A percentile compares a stretch with the other conserved stretches of the same genome.
Conservation (phyloP, 2,888 invertebrate genomes). For the Gastracanthus pulcherrimus region DNA sequence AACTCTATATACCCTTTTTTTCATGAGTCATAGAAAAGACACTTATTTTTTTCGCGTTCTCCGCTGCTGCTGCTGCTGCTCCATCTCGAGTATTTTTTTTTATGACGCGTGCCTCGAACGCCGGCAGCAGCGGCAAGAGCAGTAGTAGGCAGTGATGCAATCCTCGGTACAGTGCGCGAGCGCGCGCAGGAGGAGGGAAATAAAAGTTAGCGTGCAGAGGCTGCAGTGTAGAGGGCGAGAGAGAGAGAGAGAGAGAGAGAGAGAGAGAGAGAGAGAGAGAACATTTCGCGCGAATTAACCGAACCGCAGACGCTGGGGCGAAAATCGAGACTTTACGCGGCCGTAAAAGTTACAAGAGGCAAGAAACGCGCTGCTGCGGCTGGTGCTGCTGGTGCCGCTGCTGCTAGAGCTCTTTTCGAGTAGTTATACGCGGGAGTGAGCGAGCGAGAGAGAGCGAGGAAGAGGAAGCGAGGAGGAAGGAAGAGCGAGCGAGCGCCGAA, state of each 20-base stretch:
- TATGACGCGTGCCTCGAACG: background rate
- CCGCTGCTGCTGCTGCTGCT: background rate
- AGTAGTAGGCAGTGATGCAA: background rate
- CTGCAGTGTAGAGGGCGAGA: too few relatives aligned
- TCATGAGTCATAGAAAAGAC: slow-evolving; percentile 25
- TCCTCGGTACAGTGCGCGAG: background rate
- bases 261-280: slow-evolving; percentile 45
- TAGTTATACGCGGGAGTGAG: slow-evolving; percentile 60
- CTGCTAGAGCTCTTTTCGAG: slow-evolving; percentile 63
- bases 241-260: slow-evolving; percentile 47
- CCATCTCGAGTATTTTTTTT: slow-evolving; percentile 17
- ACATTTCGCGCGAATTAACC: slow-evolving; percentile 60
- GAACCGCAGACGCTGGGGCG: slow-evolving; percentile 60
- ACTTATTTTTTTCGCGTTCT: slow-evolving; percentile 10
- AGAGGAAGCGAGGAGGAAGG: background rate
- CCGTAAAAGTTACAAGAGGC: slow-evolving; percentile 72
- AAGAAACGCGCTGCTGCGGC: slow-evolving; percentile 64
- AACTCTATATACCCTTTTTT: background rate
- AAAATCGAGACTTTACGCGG: slow-evolving; percentile 70
- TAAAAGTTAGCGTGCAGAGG: slow-evolving; percentile 26
- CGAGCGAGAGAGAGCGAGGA: slow-evolving; percentile 11
- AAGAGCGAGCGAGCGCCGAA: slow-evolving; percentile 51
- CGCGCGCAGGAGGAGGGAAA: slow-evolving; percentile 3
- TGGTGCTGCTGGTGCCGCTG: background rate
- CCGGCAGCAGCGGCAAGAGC: background rate